A percentile compares a stretch with the other conserved stretches of the same genome.
Conservation (phyloP, 2,113 vertebrate species). For the Eubucco bourcierii region DNA sequence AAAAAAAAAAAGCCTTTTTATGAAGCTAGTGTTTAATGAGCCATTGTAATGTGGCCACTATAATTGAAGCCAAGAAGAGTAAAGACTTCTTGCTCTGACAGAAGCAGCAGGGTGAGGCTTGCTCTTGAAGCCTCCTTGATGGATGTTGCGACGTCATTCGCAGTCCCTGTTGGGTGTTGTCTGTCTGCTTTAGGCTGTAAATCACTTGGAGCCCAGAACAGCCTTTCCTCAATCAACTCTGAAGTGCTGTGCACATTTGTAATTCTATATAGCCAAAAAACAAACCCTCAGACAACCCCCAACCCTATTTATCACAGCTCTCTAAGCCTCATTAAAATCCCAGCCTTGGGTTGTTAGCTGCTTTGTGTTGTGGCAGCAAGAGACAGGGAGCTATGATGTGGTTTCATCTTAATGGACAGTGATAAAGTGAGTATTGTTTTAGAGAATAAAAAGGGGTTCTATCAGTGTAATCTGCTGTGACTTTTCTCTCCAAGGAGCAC, state of each 20-base stretch:
- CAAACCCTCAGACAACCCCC: too few relatives aligned
- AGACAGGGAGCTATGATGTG: accelerated
- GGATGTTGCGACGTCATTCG: neutral
- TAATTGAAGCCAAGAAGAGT: neutral
- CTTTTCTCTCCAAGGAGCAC: neutral
- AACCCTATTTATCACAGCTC: too few relatives aligned
- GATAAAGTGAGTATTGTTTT: neutral
- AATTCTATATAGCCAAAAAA: neutral
- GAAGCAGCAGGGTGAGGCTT: neutral
- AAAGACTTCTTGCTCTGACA: neutral
- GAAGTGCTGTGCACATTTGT: neutral
- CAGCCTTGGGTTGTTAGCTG: neutral
- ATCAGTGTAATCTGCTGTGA: neutral
- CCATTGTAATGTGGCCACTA: neutral
- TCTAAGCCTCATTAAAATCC: neutral
- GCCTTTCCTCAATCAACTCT: neutral
- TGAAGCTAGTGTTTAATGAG: neutral
- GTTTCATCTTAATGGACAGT: neutral
- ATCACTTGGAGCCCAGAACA: neutral
- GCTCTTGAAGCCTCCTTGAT: neutral
- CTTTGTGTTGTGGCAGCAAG: neutral
- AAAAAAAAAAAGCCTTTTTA: neutral
- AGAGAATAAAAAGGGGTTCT: neutral
- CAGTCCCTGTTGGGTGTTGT: neutral
- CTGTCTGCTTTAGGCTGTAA: neutral